Percentiles rank a stretch among this genome's conserved stretches.
Evolutionary conservation across 2,113 vertebrate genomes (phyloP).

Genomic region (Anolis carolinensis): DNA sequence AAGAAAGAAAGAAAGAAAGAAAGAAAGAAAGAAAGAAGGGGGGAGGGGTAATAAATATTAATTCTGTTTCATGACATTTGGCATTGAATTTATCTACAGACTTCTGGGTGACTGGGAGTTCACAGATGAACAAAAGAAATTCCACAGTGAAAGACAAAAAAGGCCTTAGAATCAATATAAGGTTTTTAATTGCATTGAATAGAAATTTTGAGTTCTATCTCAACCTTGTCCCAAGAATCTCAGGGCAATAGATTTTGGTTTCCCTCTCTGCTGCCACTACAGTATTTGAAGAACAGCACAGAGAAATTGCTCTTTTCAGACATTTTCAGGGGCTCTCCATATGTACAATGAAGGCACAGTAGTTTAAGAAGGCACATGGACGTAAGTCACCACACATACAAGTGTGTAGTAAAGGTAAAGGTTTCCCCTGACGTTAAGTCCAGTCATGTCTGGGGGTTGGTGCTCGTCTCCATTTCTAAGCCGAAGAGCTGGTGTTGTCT

Average conservation of each 20-base stretch:
- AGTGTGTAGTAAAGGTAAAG: too few relatives aligned
- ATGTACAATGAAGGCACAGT: background rate
- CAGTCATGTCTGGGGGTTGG: too few relatives aligned
- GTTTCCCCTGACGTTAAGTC: too few relatives aligned
- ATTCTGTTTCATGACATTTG: constrained; percentile 53
- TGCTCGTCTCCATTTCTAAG: too few relatives aligned
- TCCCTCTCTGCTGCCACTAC: background rate
- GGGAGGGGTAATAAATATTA: constrained; percentile 47
- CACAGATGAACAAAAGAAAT: constrained; percentile 3
- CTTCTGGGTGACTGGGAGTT: background rate
- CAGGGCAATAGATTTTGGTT: background rate
- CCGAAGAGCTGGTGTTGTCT: too few relatives aligned
- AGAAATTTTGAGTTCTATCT: too few relatives aligned
- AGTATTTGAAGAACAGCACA: background rate
- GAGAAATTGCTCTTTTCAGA: background rate
- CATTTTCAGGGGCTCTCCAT: background rate
- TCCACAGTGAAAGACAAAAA: constrained; percentile 15
- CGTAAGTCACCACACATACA: too few relatives aligned
- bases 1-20: too few relatives aligned
- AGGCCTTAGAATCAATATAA: constrained; percentile 32
- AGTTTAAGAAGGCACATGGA: too few relatives aligned
- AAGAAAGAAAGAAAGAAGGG: too few relatives aligned
- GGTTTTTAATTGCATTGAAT: too few relatives aligned
- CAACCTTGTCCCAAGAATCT: background rate
- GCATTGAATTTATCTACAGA: constrained; percentile 24